A percentile compares a stretch with the other conserved stretches of the same genome.
phyloP scores from a whole-genome alignment of 2,888 invertebrate species.

The Chironomus riparius region DNA sequence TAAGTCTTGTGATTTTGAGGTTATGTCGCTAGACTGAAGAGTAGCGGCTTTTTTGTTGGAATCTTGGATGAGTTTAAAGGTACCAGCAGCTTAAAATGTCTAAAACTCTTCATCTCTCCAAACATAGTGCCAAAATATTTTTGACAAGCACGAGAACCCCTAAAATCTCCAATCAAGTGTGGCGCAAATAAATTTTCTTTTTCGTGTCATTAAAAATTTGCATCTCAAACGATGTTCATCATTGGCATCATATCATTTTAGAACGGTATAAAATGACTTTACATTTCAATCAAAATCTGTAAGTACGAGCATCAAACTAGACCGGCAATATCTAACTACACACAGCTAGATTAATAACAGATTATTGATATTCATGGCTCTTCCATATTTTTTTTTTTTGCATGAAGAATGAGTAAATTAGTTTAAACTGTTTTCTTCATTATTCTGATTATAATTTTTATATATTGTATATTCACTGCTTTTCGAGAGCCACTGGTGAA shows the following conservation, averaged over 20 bases:
- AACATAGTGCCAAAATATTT: too few relatives aligned
- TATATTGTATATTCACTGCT: too few relatives aligned
- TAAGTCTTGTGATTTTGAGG: too few relatives aligned
- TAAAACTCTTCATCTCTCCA: too few relatives aligned
- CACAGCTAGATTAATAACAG: constrained; percentile 1
- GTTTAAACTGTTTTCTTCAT: not conserved
- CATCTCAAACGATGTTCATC: constrained; percentile 1
- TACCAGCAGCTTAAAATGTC: too few relatives aligned
- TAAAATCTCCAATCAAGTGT: not conserved
- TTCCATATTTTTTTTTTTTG: not conserved
- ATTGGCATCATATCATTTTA: not conserved
- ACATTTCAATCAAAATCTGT: constrained; percentile 1
- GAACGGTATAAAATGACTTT: not conserved
- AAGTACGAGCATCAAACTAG: not conserved
- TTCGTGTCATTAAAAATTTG: constrained; percentile 9
- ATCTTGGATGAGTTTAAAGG: too few relatives aligned
- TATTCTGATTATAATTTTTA: too few relatives aligned
- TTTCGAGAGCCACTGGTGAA: not conserved
- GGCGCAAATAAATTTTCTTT: not conserved
- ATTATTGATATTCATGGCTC: constrained; percentile 1
- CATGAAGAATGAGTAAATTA: not conserved
- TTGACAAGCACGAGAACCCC: too few relatives aligned
- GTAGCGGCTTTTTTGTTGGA: too few relatives aligned
- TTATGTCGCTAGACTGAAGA: too few relatives aligned
- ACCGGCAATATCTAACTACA: not conserved